Evolutionary conservation across 2,797 vertebrate species (phyloP), one percentile per base, ranked within the genome.

Genomic region (Pygocentrus nattereri): DNA sequence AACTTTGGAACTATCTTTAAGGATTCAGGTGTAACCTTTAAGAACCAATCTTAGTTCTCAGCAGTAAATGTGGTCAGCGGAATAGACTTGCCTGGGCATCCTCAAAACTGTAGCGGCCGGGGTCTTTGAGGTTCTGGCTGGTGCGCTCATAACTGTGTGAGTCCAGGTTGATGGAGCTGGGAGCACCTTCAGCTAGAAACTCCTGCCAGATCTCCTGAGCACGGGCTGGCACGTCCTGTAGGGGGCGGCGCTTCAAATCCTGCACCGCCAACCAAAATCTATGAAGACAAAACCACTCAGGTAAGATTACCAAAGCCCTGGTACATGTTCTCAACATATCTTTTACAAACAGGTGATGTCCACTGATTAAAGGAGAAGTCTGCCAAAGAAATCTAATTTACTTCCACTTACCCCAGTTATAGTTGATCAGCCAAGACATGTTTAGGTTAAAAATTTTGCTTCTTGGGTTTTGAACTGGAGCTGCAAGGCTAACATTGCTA

Each of bases 231-330:
- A 99, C 97, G 0, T 98, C 97, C 89, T 97, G 96, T 74, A 99
- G 93, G 58, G 97, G 97, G 81, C 95, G 96, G 86, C 93, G 95
- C 93, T 99, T 99, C 88, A 99, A 94, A 86, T 97, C 97, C 89
- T 99, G 98, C 81, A 98, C 98, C 1, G 97, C 96, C 91, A 98
- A 83, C 98, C 98, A 99, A 94, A 99, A 99, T 88, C 98, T 98
- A 21, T 86, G 64, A 15, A 52, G 34, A 31, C 44, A 67, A 47
- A 31, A 71, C 10, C 23, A 38, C 44, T 64, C 30, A 23, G 11
- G 41, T 76, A 38, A 61, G 38, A 41, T 64, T 13, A 19, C 7
- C 58, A 27, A 18, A 58, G 16, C 34, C 19, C 64, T 65, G 8
- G 23, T 7, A 16, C 5, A 50, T 18, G 23, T 50, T 30, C 5